These are phyloP conservation scores for Catharus bicknelli DNA, from an alignment of 2,113 vertebrate genomes.

Conservation along the genomic window DNA sequence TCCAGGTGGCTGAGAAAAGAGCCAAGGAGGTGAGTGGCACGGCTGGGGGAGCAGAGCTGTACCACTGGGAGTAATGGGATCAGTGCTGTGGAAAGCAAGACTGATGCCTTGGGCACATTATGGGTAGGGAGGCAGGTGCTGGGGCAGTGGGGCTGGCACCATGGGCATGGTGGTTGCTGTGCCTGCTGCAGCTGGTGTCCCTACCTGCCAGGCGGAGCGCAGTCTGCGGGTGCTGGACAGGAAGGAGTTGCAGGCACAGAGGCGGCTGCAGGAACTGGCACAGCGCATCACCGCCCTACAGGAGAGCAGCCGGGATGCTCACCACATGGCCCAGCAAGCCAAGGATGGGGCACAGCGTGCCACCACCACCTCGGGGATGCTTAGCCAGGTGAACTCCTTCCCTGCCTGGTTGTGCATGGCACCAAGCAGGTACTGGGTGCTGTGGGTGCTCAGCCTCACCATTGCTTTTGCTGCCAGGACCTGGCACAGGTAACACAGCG, in stretches of 20 bases:
- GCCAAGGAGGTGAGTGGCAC: constrained; percentile 59
- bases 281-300: constrained; percentile 62
- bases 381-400: constrained; percentile 66
- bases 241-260: constrained; percentile 72
- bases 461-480: constrained; percentile 54
- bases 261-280: constrained; percentile 73
- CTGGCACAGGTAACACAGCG: constrained; percentile 72
- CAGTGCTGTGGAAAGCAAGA: neutral
- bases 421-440: accelerated
- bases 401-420: accelerated
- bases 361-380: constrained; percentile 27
- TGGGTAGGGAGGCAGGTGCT: neutral
- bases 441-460: neutral
- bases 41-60: neutral
- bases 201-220: constrained; percentile 17
- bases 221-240: constrained; percentile 66
- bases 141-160: neutral
- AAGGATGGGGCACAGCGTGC: constrained; percentile 66
- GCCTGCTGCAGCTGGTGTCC: neutral
- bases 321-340: constrained; percentile 68
- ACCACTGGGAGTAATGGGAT: accelerated
- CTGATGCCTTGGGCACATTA: neutral
- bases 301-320: constrained; percentile 66
- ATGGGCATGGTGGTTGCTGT: accelerated
- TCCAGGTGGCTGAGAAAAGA: constrained; percentile 59